These are phyloP conservation scores for Linyphia triangularis DNA, from an alignment of 2,888 invertebrate genomes.

Conservation along the genomic window DNA sequence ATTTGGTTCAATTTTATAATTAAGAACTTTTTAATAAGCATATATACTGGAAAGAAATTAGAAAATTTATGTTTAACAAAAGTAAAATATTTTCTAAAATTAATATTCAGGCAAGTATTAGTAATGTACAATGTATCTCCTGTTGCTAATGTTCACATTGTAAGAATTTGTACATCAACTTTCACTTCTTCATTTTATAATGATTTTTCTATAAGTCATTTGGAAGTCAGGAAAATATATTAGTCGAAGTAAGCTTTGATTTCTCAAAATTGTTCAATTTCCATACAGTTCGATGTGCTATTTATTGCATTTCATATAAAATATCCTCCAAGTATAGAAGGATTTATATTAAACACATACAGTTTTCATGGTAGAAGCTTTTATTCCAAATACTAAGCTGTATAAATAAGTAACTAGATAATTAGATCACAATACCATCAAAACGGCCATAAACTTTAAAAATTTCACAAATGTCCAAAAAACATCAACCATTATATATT, in stretches of 20 bases:
- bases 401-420: slow-evolving; percentile 64
- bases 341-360: background rate
- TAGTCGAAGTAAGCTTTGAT: background rate
- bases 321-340: background rate
- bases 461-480: slow-evolving; percentile 40
- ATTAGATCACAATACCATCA: slow-evolving; percentile 35
- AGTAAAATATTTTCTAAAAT: no score
- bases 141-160: background rate
- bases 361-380: background rate
- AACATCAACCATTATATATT: slow-evolving; percentile 61
- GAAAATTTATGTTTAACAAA: no score
- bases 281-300: slow-evolving; percentile 29
- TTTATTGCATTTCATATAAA: slow-evolving; percentile 18
- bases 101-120: no score
- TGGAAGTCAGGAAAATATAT: background rate
- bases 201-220: background rate
- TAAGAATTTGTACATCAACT: background rate
- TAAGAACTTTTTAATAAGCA: no score
- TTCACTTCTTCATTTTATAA: background rate
- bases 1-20: no score
- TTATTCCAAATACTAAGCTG: slow-evolving; percentile 21
- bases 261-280: background rate
- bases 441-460: slow-evolving; percentile 61
- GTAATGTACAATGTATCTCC: background rate
- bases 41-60: no score